These are phyloP conservation scores for Poecilobothrus nobilitatus DNA, from an alignment of 2,888 invertebrate genomes.

Conservation along the genomic window DNA sequence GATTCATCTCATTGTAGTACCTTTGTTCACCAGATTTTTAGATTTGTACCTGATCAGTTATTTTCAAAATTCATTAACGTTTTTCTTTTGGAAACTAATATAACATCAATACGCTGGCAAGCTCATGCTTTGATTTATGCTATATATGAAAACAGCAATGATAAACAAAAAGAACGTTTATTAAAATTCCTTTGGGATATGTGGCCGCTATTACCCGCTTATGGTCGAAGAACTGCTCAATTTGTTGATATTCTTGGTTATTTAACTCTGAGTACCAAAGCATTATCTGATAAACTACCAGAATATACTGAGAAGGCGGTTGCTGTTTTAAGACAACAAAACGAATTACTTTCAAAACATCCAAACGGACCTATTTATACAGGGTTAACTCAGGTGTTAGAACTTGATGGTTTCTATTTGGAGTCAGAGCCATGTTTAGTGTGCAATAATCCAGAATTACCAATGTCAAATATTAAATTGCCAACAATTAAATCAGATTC, in stretches of 20 bases:
- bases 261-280: slow-evolving; percentile 78
- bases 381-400: slow-evolving; percentile 85
- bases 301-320: slow-evolving; percentile 82
- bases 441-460: slow-evolving; percentile 94
- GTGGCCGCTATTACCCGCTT: slow-evolving; percentile 83
- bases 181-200: slow-evolving; percentile 81
- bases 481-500: slow-evolving; percentile 92
- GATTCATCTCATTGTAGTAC: slow-evolving; percentile 59
- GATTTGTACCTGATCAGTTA: slow-evolving; percentile 47
- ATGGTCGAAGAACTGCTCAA: slow-evolving; percentile 90
- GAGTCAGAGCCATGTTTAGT: slow-evolving; percentile 97
- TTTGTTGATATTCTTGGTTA: slow-evolving; percentile 95
- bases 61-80: slow-evolving; percentile 68
- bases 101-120: slow-evolving; percentile 89
- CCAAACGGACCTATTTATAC: slow-evolving; percentile 91
- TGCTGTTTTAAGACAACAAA: slow-evolving; percentile 76
- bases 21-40: slow-evolving; percentile 62
- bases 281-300: slow-evolving; percentile 55
- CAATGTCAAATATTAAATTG: slow-evolving; percentile 82
- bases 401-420: slow-evolving; percentile 90
- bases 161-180: slow-evolving; percentile 66
- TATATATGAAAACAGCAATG: slow-evolving; percentile 74
- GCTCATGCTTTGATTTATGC: slow-evolving; percentile 80
- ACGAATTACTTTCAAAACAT: slow-evolving; percentile 78
- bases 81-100: slow-evolving; percentile 88